Evolutionary conservation across 2,888 invertebrate genomes (phyloP).

Genomic region (Dendrolimus houi): DNA sequence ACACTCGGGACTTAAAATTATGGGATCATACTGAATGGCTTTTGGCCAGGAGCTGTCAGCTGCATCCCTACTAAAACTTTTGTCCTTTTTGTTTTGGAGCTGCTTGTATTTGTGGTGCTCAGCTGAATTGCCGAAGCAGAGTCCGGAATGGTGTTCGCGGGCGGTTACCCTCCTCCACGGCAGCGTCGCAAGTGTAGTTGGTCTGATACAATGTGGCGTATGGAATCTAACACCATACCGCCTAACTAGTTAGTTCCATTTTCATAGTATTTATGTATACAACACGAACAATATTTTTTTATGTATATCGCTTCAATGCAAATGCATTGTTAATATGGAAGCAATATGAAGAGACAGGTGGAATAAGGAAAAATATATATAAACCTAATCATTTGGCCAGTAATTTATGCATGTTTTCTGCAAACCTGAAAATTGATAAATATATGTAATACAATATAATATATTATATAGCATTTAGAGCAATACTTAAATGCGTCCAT

Average conservation of each 20-base stretch:
- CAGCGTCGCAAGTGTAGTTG: conserved; percentile 37
- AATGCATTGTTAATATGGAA: too few species aligned
- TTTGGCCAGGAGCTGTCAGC: conserved; percentile 31
- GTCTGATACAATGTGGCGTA: conserved; percentile 46
- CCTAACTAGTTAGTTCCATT: conserved; percentile 37
- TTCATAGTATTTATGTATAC: too few species aligned
- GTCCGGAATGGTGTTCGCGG: conserved; percentile 54
- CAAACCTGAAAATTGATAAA: too few species aligned
- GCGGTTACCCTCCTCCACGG: conserved; percentile 53
- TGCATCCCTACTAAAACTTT: conserved; percentile 35
- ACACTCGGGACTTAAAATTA: conserved; percentile 1
- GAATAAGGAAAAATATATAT: too few species aligned
- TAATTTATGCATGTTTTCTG: too few species aligned
- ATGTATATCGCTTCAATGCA: too few species aligned
- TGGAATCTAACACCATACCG: conserved; percentile 24
- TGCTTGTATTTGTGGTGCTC: conserved; percentile 36
- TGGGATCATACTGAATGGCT: conserved; percentile 31
- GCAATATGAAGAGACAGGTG: too few species aligned
- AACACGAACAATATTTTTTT: too few species aligned
- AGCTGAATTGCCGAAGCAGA: conserved; percentile 18
- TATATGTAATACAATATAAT: too few species aligned
- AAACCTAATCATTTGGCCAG: too few species aligned
- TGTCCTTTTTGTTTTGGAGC: conserved; percentile 54
- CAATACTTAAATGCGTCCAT: too few species aligned
- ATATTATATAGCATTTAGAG: too few species aligned